phyloP scores from a whole-genome alignment of 2,797 vertebrate genomes.

The Alca torda region DNA sequence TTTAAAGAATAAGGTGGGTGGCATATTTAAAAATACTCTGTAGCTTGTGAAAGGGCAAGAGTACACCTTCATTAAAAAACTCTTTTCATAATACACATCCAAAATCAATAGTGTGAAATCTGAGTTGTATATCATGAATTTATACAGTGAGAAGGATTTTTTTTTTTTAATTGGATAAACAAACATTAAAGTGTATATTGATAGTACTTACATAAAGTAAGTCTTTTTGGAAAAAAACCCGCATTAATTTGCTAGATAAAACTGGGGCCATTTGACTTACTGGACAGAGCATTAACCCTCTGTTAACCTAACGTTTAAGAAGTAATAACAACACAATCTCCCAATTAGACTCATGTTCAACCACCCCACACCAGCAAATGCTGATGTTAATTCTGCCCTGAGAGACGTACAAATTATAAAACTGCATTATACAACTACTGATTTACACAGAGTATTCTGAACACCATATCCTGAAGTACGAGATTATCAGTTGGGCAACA shows the following conservation, averaged over 20 bases:
- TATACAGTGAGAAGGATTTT: neutral
- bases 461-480: neutral
- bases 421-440: neutral
- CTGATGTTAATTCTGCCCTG: neutral
- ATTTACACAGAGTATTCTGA: neutral
- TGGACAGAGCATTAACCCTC: neutral
- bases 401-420: neutral
- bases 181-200: neutral
- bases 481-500: neutral
- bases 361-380: neutral
- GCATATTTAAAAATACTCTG: conserved; percentile 19
- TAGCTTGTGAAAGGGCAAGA: conserved; percentile 15
- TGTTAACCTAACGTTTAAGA: neutral
- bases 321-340: neutral
- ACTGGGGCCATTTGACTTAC: neutral
- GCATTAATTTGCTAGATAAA: neutral
- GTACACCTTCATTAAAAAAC: neutral
- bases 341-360: neutral
- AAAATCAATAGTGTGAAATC: neutral
- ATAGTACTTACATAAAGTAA: neutral
- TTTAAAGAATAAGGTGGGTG: neutral
- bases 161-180: neutral
- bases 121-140: neutral
- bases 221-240: neutral
- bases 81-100: neutral